Conservation (phyloP, 92 coral and sea anemone species). For the Ricordea florida region DNA sequence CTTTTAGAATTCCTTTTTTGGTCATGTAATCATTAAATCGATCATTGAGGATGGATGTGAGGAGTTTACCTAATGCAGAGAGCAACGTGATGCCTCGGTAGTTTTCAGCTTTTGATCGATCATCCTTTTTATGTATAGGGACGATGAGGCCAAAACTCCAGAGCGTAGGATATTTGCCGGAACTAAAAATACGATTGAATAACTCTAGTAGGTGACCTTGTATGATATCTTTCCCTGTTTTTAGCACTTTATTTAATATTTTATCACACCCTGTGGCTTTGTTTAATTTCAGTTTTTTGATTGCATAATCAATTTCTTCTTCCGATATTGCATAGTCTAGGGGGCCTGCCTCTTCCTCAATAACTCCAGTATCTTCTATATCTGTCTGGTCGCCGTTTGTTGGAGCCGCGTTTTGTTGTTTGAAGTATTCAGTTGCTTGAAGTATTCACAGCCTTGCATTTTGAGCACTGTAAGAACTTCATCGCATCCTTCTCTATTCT, state of each 20-base stretch:
- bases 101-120: slow-evolving; percentile 20
- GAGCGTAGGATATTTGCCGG: slow-evolving; percentile 30
- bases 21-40: neutral
- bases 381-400: neutral
- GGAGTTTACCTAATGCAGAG: slow-evolving; percentile 8
- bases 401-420: neutral
- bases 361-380: neutral
- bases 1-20: neutral
- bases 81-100: slow-evolving; percentile 33
- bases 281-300: slow-evolving; percentile 36
- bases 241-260: slow-evolving; percentile 51
- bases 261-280: slow-evolving; percentile 50
- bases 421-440: slow-evolving; percentile 16
- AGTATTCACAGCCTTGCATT: slow-evolving; percentile 32
- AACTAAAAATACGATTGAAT: slow-evolving; percentile 28
- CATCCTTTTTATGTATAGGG: slow-evolving; percentile 59
- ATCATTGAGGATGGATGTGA: slow-evolving; percentile 26
- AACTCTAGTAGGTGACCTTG: neutral
- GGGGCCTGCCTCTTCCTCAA: neutral
- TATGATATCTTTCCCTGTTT: slow-evolving; percentile 21
- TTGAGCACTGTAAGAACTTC: slow-evolving; percentile 30
- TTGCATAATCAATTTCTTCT: slow-evolving; percentile 21
- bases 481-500: neutral
- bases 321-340: slow-evolving; percentile 19
- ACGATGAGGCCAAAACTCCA: slow-evolving; percentile 50